Evolutionary conservation across 2,113 vertebrate genomes (phyloP), one percentile per base, ranked within the genome.

Genomic region (Onychostoma macrolepis): DNA sequence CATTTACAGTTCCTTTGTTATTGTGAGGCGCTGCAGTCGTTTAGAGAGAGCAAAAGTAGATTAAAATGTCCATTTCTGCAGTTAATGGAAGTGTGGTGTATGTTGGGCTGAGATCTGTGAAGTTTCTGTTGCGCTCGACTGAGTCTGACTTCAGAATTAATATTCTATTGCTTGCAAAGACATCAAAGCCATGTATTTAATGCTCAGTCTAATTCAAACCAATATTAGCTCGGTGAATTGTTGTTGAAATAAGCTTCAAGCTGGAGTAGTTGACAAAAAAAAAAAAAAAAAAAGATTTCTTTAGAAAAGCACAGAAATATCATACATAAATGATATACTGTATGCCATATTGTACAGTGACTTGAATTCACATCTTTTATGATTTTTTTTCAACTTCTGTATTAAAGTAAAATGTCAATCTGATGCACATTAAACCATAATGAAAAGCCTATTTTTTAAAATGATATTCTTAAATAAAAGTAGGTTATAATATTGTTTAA

Each of bases 101-200:
- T 36, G 30, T 75, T 61, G 26, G 58, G 9, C n/a, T 21, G 30
- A 84, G 82, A 56, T 84, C 45, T 71, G 67, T 74, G 24, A 84
- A 15, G 21, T 84, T 84, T 84, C 30, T 84, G 15, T 69, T 83
- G 15, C 30, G 80, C n/a, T 43, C 17, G 19, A 48, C 15, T 13
- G 61, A 67, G 48, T 56, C 8, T 41, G 43, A 74, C 21, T 84
- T 75, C 30, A 50, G 24, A 74, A 58, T 74, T 58, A 58, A 74
- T 84, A 74, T 56, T 41, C 33, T 56, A 58, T 74, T 56, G 67
- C 67, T 38, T 30, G 83, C 21, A 56, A 74, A 74, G 24, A 84
- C 69, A 84, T 84, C 83, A 84, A 84, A 84, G 83, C 13, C 7
- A n/a, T 80, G 48, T 17, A 38, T 84, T 74, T 38, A 75, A 74